Conservation (phyloP, 2,797 vertebrate genomes). For the Premnoplex brunnescens region DNA sequence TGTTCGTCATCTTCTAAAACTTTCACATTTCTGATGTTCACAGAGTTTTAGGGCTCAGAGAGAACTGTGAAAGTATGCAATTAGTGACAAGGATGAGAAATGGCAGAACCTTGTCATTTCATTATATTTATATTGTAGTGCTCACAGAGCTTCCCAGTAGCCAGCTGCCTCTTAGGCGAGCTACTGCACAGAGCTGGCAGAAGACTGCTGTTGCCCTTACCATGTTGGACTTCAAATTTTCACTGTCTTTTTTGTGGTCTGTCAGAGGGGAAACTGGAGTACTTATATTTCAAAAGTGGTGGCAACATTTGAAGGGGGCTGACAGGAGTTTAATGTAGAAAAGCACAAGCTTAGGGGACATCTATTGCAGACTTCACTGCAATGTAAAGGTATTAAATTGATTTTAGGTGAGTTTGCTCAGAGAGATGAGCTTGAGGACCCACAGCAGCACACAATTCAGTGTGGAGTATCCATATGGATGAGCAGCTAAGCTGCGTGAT, state of each 20-base stretch:
- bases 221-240: neutral
- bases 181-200: neutral
- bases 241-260: neutral
- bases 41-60: constrained; percentile 12
- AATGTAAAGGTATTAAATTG: neutral
- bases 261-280: neutral
- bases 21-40: constrained; percentile 39
- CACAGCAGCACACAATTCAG: neutral
- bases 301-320: neutral
- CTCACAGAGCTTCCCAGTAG: neutral
- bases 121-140: neutral
- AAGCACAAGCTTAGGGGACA: neutral
- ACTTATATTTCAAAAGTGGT: neutral
- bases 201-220: neutral
- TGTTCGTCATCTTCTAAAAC: constrained; percentile 45
- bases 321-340: neutral
- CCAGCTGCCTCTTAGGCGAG: neutral
- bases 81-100: constrained; percentile 37
- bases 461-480: constrained; percentile 13
- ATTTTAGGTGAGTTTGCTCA: neutral
- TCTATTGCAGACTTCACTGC: neutral
- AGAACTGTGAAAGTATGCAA: constrained; percentile 35
- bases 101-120: constrained; percentile 7
- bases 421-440: neutral
- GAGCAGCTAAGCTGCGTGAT: neutral